These are phyloP conservation scores for Zoanthus sansibaricus DNA, from an alignment of 92 coral and sea anemone genomes.

Conservation along the genomic window DNA sequence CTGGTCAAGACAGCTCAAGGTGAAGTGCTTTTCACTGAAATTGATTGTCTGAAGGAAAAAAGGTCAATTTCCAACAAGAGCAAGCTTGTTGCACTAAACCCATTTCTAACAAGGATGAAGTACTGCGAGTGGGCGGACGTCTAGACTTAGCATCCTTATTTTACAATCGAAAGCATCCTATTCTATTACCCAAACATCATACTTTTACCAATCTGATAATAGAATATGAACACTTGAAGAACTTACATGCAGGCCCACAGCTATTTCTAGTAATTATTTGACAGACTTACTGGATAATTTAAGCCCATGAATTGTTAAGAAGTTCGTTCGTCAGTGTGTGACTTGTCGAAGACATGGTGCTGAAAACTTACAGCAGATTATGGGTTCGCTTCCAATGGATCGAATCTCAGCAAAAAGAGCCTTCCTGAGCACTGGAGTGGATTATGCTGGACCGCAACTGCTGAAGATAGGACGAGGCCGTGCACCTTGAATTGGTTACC, in stretches of 20 bases:
- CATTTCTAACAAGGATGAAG: constrained; percentile 67
- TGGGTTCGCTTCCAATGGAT: constrained; percentile 67
- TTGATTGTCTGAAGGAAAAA: constrained; percentile 38
- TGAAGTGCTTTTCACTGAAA: constrained; percentile 45
- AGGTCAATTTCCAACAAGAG: no score
- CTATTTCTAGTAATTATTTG: constrained; percentile 61
- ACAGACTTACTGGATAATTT: constrained; percentile 59
- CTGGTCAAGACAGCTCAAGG: constrained; percentile 57
- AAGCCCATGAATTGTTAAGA: constrained; percentile 66
- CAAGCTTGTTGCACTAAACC: constrained; percentile 45
- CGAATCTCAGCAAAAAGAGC: constrained; percentile 52
- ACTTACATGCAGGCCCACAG: constrained; percentile 73
- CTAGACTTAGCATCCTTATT: constrained; percentile 34
- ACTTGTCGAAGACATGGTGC: constrained; percentile 55
- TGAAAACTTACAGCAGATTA: constrained; percentile 54
- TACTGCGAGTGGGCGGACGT: constrained; percentile 74
- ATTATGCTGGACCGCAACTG: constrained; percentile 65
- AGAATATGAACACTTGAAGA: constrained; percentile 56
- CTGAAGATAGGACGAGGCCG: constrained; percentile 53
- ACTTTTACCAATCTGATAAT: constrained; percentile 49
- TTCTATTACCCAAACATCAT: constrained; percentile 62
- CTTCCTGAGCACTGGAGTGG: constrained; percentile 59
- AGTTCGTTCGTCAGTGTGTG: constrained; percentile 60
- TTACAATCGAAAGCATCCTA: constrained; percentile 56
- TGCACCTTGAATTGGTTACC: no score